Conservation (phyloP, 1,140 invertebrate species). For the Octopus bimaculoides region DNA sequence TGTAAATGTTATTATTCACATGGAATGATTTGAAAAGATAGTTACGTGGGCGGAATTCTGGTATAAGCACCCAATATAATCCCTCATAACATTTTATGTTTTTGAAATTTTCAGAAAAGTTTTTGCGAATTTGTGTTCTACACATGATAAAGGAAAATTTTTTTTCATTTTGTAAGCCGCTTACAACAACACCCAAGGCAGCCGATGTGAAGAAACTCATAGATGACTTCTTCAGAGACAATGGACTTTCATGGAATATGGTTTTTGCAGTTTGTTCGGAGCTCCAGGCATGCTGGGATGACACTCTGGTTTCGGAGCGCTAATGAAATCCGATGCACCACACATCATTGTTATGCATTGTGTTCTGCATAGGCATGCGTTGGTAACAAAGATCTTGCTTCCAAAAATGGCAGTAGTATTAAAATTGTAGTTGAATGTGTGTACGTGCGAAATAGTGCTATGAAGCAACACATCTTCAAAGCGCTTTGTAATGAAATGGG, state of each 20-base stretch:
- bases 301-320: neutral
- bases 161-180: constrained; percentile 4
- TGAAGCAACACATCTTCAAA: neutral
- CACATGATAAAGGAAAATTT: no score
- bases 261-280: constrained; percentile 1
- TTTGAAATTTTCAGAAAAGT: no score
- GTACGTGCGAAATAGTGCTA: neutral
- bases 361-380: constrained; percentile 3
- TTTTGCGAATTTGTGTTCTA: no score
- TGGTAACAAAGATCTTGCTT: constrained; percentile 7
- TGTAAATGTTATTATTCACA: no score
- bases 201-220: constrained; percentile 6
- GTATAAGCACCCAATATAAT: no score
- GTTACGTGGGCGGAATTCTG: no score
- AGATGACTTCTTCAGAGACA: constrained; percentile 7
- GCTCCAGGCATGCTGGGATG: neutral
- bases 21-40: no score
- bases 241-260: neutral
- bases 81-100: no score
- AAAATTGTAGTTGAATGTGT: constrained; percentile 4
- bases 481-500: neutral
- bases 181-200: constrained; percentile 1
- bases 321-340: no score
- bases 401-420: constrained; percentile 4
- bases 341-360: constrained; percentile 4